These are phyloP conservation scores for Agriopis aurantiaria DNA, from an alignment of 2,888 invertebrate genomes.

Conservation along the genomic window DNA sequence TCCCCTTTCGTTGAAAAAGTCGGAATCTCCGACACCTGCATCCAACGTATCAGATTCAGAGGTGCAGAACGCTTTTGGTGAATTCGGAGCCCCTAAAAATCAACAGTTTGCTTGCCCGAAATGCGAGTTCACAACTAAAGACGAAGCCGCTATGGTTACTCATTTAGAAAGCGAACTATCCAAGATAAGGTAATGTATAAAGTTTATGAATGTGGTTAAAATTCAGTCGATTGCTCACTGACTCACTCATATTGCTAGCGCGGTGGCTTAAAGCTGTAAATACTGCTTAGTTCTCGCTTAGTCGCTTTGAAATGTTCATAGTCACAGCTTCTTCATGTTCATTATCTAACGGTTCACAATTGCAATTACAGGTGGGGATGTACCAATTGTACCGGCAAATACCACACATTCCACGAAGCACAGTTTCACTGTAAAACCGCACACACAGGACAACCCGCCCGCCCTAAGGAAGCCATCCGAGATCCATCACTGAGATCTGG, in stretches of 20 bases:
- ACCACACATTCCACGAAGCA: constrained; percentile 75
- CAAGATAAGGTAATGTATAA: constrained; percentile 67
- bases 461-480: constrained; percentile 65
- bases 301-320: constrained; percentile 7
- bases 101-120: constrained; percentile 70
- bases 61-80: constrained; percentile 67
- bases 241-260: background rate
- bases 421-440: constrained; percentile 72
- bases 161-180: constrained; percentile 75
- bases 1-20: constrained; percentile 24
- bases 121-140: constrained; percentile 58
- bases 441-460: constrained; percentile 55
- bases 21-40: constrained; percentile 26
- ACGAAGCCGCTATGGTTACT: constrained; percentile 64
- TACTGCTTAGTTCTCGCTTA: constrained; percentile 16
- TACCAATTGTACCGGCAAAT: constrained; percentile 63
- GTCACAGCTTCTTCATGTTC: background rate
- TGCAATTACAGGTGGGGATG: constrained; percentile 75
- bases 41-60: constrained; percentile 44
- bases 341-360: constrained; percentile 8
- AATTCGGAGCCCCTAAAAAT: constrained; percentile 60
- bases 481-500: constrained; percentile 60
- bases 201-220: background rate
- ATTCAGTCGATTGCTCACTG: background rate
- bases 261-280: background rate